Evolutionary conservation across 2,113 vertebrate genomes (phyloP).

Genomic region (Argyrosomus japonicus): DNA sequence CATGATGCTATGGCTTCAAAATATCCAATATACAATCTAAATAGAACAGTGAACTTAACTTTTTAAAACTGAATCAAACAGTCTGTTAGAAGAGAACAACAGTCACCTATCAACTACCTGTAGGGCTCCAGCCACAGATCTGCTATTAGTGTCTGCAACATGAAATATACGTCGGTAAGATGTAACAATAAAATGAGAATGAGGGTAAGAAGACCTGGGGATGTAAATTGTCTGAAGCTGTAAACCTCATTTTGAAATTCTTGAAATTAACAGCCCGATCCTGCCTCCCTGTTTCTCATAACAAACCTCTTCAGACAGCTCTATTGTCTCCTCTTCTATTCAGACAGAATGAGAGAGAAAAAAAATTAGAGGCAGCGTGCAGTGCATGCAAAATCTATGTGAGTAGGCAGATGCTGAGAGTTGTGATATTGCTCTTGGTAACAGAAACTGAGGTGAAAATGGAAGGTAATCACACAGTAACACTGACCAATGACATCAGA

Average conservation of each 20-base stretch:
- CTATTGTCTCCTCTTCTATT: slow-evolving; percentile 42
- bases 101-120: slow-evolving; percentile 42
- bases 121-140: slow-evolving; percentile 36
- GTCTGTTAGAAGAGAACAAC: slow-evolving; percentile 52
- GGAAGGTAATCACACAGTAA: background rate
- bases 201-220: slow-evolving; percentile 43
- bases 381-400: slow-evolving; percentile 5
- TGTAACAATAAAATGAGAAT: slow-evolving; percentile 57
- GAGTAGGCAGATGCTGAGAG: background rate
- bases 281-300: slow-evolving; percentile 21
- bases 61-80: slow-evolving; percentile 25
- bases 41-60: background rate
- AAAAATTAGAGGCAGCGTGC: background rate
- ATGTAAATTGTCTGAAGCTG: slow-evolving; percentile 65
- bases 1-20: background rate
- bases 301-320: slow-evolving; percentile 46
- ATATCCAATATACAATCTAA: background rate
- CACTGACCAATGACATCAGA: background rate
- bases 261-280: slow-evolving; percentile 49
- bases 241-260: slow-evolving; percentile 57
- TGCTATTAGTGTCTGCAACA: slow-evolving; percentile 51
- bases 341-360: slow-evolving; percentile 9
- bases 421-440: background rate
- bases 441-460: background rate
- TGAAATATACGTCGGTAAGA: slow-evolving; percentile 52